These are phyloP conservation scores for Sarcophaga rosellei DNA, from an alignment of 2,888 invertebrate species.

Conservation along the genomic window DNA sequence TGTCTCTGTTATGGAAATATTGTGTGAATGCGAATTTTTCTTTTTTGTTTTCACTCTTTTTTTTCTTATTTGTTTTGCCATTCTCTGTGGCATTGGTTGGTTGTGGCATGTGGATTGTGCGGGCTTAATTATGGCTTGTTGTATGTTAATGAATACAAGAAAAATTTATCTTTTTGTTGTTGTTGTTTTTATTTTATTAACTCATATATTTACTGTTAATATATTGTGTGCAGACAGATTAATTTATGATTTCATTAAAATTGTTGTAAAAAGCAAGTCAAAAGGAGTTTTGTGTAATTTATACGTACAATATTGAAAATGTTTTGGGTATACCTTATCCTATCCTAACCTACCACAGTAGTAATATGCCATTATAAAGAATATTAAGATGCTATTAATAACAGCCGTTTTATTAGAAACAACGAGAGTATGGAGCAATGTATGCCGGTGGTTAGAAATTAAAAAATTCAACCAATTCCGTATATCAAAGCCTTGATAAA, in stretches of 20 bases:
- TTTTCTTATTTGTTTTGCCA: neutral
- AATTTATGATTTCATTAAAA: conserved; percentile 51
- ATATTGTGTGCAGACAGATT: conserved; percentile 1
- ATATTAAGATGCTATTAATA: too few relatives aligned
- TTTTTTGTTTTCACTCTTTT: neutral
- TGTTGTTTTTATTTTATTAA: conserved; percentile 51
- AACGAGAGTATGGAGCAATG: too few relatives aligned
- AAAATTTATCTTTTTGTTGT: conserved; percentile 30
- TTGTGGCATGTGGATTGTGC: conserved; percentile 53
- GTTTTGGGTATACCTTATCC: too few relatives aligned
- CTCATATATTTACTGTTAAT: conserved; percentile 31
- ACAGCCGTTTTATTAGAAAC: too few relatives aligned
- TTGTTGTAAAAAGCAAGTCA: neutral
- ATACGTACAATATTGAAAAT: too few relatives aligned
- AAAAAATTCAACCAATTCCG: too few relatives aligned
- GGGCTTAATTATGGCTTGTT: conserved; percentile 66
- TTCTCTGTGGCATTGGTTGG: conserved; percentile 12
- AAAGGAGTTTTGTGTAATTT: too few relatives aligned
- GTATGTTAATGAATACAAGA: conserved; percentile 62
- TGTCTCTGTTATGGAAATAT: conserved; percentile 39
- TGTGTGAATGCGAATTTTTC: neutral
- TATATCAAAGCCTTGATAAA: too few relatives aligned
- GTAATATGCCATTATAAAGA: too few relatives aligned
- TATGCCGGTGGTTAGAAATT: too few relatives aligned
- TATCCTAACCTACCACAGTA: too few relatives aligned